These are phyloP conservation scores for Craseonycteris thonglongyai DNA, from an alignment of 2,113 vertebrate species.

Conservation along the genomic window DNA sequence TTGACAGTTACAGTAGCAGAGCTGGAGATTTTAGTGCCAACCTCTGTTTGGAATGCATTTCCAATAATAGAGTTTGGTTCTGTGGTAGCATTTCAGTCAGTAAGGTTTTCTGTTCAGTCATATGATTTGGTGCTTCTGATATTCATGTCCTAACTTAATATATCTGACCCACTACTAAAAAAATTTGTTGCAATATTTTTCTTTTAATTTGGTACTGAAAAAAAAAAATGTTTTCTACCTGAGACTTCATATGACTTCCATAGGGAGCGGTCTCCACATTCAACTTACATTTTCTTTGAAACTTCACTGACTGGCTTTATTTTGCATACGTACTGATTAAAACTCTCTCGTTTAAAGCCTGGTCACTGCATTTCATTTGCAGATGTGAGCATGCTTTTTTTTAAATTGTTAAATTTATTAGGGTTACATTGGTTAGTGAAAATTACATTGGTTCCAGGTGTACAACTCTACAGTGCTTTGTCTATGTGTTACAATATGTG, in stretches of 20 bases:
- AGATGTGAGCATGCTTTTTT: neutral
- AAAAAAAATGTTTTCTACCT: neutral
- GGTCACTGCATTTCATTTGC: conserved; percentile 11
- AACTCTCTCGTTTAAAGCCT: neutral
- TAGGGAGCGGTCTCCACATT: neutral
- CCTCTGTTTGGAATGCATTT: conserved; percentile 19
- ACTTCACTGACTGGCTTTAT: neutral
- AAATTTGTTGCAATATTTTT: neutral
- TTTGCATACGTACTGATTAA: neutral
- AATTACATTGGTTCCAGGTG: no score
- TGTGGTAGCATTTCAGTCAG: conserved; percentile 45
- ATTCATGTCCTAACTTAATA: conserved; percentile 6
- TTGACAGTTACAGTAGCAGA: conserved; percentile 20
- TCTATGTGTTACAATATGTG: no score
- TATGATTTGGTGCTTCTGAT: conserved; percentile 51
- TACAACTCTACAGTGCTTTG: no score
- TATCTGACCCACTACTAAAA: conserved; percentile 5
- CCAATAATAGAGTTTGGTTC: conserved; percentile 57
- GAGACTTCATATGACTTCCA: neutral
- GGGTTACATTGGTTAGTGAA: no score
- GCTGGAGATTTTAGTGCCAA: conserved; percentile 50
- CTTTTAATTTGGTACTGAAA: conserved; percentile 33
- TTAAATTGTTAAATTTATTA: no score
- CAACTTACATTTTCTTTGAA: neutral
- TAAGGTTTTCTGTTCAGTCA: conserved; percentile 54